Evolutionary conservation across 2,113 vertebrate species (phyloP), one percentile per base, ranked within the genome.

Genomic region (Erythrocercus mccallii): DNA sequence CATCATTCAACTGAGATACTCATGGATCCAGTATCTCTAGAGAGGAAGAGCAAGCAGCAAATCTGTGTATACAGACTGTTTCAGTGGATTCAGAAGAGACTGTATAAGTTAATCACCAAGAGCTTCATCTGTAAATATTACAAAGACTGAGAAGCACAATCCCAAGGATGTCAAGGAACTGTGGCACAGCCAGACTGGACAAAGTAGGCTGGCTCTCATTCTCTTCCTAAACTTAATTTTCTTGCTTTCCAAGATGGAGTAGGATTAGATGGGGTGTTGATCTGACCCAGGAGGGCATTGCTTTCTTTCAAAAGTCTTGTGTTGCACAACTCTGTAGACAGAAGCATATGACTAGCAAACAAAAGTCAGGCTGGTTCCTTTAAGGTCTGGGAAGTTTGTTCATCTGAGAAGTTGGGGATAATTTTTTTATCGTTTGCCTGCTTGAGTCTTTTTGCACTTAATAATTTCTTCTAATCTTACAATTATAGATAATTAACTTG

Each of bases 401-500:
- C 9, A 35, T 80, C 31, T 88, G 62, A 77, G 51, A 65, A 83
- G 11, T 7, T 68, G 9, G 80, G n/a, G 51, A n/a, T 88, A 28
- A 22, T 81, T 54, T 85, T 53, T 86, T 86, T 44, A 24, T 61
- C 22, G 25, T 92, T 86, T 76, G 21, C 44, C 61, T 87, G 5
- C 33, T 74, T 84, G 11, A 21, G 35, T 78, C 21, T 68, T 92
- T 77, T 73, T 88, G 27, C 35, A 60, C 15, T 40, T 70, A 79
- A 31, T 65, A 77, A 35, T 86, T 86, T 92, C 11, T 68, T 96
- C 61, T 62, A 42, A 57, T 90, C n/a, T 54, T 61, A 56, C 56
- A 66, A 30, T 79, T 88, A 35, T 25, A 92, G n/a, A 60, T 74
- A 91, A 92, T 94, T 90, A 95, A 71, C 30, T 79, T 80, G 22